Percentiles rank a stretch among this genome's conserved stretches.
phyloP scores from a whole-genome alignment of 23 tunicate genomes.

The Clavelina lepadiformis region DNA sequence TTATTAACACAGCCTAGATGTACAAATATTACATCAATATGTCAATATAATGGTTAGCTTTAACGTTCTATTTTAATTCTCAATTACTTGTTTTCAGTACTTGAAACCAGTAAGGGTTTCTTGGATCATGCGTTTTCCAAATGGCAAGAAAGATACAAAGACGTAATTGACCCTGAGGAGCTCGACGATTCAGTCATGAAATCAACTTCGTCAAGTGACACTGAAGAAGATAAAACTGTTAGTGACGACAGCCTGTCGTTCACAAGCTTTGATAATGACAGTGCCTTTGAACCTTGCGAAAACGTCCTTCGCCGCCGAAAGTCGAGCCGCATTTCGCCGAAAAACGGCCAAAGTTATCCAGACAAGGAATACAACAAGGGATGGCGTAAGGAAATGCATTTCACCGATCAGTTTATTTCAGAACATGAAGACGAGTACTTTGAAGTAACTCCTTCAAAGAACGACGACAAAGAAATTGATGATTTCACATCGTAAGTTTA shows the following conservation, averaged over 20 bases:
- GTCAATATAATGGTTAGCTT: too few relatives aligned
- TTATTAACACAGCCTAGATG: too few relatives aligned
- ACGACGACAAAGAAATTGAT: background rate
- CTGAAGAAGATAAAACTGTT: background rate
- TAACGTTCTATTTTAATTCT: too few relatives aligned
- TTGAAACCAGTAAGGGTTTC: constrained; percentile 12
- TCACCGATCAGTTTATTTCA: background rate
- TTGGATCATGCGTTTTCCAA: constrained; percentile 14
- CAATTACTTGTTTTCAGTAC: constrained; percentile 14
- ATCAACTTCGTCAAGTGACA: background rate
- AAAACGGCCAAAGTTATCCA: too few relatives aligned
- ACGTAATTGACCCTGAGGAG: constrained; percentile 10
- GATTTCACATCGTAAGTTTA: background rate
- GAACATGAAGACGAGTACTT: constrained; percentile 5
- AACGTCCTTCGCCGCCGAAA: too few relatives aligned
- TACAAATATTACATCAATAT: too few relatives aligned
- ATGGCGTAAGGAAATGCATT: background rate
- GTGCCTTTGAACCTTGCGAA: background rate
- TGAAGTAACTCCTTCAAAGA: constrained; percentile 19
- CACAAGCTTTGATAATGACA: background rate
- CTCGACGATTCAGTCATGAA: background rate
- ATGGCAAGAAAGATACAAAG: constrained; percentile 16
- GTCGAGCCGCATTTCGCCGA: too few relatives aligned
- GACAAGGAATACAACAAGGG: too few relatives aligned
- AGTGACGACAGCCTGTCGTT: background rate